Base-by-base conservation (phyloP, 2,113 vertebrate genomes). In the Leucopsar rothschildi region DNA sequence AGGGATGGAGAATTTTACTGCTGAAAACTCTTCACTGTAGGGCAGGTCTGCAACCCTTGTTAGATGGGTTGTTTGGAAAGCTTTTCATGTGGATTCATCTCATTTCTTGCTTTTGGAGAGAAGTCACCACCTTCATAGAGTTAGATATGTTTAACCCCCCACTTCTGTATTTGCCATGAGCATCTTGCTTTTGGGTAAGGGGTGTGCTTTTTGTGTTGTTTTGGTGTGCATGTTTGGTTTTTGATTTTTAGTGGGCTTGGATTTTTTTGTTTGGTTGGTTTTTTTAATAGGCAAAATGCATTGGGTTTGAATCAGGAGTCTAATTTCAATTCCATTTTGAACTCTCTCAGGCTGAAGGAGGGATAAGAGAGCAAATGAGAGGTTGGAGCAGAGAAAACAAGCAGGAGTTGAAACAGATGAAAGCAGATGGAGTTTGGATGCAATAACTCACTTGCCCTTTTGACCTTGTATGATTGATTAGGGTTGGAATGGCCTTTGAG, bases 21-120 rank as follows among this genome's bases (percentile, higher is more conserved):
- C 60, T 65, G 20, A 24, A 44, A 49, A 15, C 15, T 31, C 0
- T 69, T 77, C 10, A 3, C 6, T 1, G 2, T 4, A 31, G 33
- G 21, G 20, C 12, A 24, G 49, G 84, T 39, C 21, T 72, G 23
- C 21, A 28, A 60, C 35, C 49, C 35, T 64, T 18, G 15, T 39
- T 78, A 8, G 64, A 24, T 37, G n/a, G 68, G 9, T 25, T 66
- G 3, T 75, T 78, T 20, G 25, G 24, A 25, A 40, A 57, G 11
- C 20, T 63, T 55, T 65, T 61, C 9, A 8, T 53, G 19, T 44
- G 27, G 64, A 47, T 45, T 60, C 31, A 31, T 60, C 17, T 73
- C 6, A 3, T 25, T 84, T 85, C 50, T 81, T 61, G 8, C 24
- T 57, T 80, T 56, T 65, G 21, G 21, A 65, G 28, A n/a, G 29